Evolutionary conservation across 2,113 vertebrate genomes (phyloP).

Genomic region (Andinoacara biseriatus): DNA sequence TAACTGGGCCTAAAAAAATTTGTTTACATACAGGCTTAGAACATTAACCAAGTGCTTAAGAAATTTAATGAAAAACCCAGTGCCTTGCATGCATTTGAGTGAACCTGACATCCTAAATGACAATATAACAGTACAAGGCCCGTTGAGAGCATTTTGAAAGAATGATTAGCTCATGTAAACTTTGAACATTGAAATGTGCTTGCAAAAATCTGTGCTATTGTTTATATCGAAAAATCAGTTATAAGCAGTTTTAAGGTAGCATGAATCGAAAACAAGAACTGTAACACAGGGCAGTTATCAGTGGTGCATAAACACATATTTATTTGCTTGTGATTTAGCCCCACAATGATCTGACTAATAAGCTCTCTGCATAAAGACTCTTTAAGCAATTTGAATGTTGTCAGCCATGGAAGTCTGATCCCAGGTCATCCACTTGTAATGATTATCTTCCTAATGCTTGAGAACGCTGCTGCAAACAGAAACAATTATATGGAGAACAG

Average conservation of each 20-base stretch:
- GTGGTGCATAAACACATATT: not conserved
- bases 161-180: constrained; percentile 27
- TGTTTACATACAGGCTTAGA: not conserved
- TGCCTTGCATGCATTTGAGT: not conserved
- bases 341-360: not conserved
- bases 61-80: not conserved
- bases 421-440: not conserved
- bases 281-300: not conserved
- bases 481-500: constrained; percentile 32
- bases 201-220: constrained; percentile 12
- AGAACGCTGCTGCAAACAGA: not conserved
- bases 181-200: not conserved
- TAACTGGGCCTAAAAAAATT: not conserved
- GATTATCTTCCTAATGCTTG: constrained; percentile 30
- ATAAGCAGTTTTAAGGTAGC: constrained; percentile 18
- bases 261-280: not conserved
- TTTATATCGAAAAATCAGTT: constrained; percentile 53
- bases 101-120: not conserved
- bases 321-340: not conserved
- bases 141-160: constrained; percentile 1
- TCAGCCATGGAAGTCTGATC: not conserved
- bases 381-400: not conserved
- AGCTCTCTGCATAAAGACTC: not conserved
- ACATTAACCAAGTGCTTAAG: not conserved
- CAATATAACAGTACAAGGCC: not conserved